A percentile compares a stretch with the other conserved stretches of the same genome.
These are phyloP conservation scores for Saccopteryx bilineata DNA, from an alignment of 2,113 vertebrate genomes.

Conservation along the genomic window DNA sequence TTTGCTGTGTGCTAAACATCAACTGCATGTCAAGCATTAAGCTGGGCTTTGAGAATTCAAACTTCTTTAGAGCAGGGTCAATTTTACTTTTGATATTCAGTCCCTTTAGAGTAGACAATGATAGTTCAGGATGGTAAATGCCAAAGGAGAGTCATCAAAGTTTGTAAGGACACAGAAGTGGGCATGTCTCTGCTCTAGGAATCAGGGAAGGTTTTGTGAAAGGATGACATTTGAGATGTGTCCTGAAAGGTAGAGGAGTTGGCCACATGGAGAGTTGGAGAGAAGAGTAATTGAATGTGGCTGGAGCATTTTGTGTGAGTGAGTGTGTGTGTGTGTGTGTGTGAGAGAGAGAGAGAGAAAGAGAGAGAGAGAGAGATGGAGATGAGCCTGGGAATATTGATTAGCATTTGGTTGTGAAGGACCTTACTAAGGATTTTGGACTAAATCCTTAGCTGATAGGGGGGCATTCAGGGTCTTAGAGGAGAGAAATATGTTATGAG, in stretches of 20 bases:
- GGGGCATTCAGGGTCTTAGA: conserved; percentile 1
- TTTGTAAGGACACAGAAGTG: neutral
- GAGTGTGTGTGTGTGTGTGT: neutral
- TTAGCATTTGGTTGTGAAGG: conserved; percentile 12
- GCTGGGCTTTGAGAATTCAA: neutral
- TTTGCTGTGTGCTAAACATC: neutral
- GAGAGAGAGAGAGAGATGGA: neutral
- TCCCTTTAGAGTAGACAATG: conserved; percentile 31
- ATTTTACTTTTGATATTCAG: conserved; percentile 48
- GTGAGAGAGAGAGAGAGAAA: neutral
- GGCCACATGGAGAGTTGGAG: conserved; percentile 40
- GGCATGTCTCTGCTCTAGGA: neutral
- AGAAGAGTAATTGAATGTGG: conserved; percentile 21
- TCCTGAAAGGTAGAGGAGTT: conserved; percentile 58
- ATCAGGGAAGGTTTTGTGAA: conserved; percentile 48
- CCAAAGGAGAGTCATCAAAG: neutral
- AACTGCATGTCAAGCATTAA: neutral
- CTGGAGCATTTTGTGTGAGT: neutral
- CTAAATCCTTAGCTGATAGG: neutral
- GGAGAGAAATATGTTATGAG: neutral
- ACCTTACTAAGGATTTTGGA: conserved; percentile 44
- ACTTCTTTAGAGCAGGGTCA: conserved; percentile 15
- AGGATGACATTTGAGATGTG: neutral
- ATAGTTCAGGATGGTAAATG: conserved; percentile 10
- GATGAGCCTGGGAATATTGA: neutral